Evolutionary conservation across 2,113 vertebrate species (phyloP).

Genomic region (Garra rufa): DNA sequence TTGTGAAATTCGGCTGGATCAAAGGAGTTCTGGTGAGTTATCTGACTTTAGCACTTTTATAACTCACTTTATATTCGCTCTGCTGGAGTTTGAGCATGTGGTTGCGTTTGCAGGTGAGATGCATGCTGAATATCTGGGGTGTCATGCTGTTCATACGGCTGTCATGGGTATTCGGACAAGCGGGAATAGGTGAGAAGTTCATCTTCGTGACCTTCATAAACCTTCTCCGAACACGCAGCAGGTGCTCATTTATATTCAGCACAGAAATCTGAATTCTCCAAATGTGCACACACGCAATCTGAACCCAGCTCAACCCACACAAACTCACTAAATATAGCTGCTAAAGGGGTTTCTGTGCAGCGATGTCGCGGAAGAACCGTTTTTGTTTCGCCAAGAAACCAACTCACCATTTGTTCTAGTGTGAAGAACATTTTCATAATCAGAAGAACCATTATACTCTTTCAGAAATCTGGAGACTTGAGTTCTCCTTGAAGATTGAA

Average conservation of each 20-base stretch:
- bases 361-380: not conserved
- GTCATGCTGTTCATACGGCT: slow-evolving; percentile 99
- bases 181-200: slow-evolving; percentile 88
- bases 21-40: slow-evolving; percentile 96
- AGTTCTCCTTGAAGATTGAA: not conserved
- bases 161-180: slow-evolving; percentile 98
- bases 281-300: not conserved
- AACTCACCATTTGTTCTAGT: not conserved
- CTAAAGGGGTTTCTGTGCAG: not conserved
- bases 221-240: not conserved
- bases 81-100: not conserved
- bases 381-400: too few relatives aligned
- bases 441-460: too few relatives aligned
- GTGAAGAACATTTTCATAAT: not conserved
- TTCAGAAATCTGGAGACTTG: not conserved
- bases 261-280: not conserved
- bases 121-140: slow-evolving; percentile 99
- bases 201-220: not conserved
- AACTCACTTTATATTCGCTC: not conserved
- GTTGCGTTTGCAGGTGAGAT: slow-evolving; percentile 84
- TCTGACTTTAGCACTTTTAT: slow-evolving; percentile 18
- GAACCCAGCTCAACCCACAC: not conserved
- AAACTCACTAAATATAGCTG: not conserved
- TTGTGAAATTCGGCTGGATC: slow-evolving; percentile 96
- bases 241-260: not conserved